Conservation (phyloP, 1,140 invertebrate genomes). For the Neodiprion pinetum region DNA sequence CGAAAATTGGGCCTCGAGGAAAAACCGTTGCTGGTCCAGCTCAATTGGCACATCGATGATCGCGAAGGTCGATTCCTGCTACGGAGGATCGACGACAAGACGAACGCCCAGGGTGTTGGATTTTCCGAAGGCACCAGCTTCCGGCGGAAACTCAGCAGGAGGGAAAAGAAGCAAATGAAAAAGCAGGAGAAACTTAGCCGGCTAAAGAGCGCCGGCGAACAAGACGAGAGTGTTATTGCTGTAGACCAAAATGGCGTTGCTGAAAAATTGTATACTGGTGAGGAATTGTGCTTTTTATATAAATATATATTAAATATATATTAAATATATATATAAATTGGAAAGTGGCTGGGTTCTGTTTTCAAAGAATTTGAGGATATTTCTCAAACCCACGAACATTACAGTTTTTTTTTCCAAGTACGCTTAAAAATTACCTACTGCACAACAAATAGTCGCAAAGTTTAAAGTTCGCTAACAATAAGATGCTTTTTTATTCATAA, state of each 20-base stretch:
- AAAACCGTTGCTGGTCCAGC: conserved; percentile 95
- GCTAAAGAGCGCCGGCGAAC: conserved; percentile 70
- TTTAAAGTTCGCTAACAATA: too few species aligned
- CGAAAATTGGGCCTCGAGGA: conserved; percentile 88
- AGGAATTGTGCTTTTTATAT: conserved; percentile 19
- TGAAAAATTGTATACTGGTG: conserved; percentile 90
- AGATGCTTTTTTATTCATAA: too few species aligned
- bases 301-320: conserved; percentile 1
- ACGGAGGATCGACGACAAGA: conserved; percentile 84
- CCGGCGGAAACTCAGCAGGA: conserved; percentile 94
- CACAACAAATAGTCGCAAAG: too few species aligned
- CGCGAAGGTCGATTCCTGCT: conserved; percentile 96
- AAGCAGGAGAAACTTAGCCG: conserved; percentile 94
- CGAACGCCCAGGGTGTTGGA: conserved; percentile 66
- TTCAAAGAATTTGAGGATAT: too few species aligned
- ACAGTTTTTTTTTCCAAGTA: too few species aligned
- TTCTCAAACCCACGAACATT: too few species aligned
- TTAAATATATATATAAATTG: neutral
- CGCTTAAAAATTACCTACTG: too few species aligned
- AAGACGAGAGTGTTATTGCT: conserved; percentile 71
- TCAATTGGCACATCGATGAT: conserved; percentile 99
- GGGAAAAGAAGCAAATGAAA: conserved; percentile 98
- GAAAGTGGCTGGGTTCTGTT: too few species aligned
- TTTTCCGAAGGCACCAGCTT: conserved; percentile 73
- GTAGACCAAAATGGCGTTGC: conserved; percentile 88